Evolutionary conservation across 2,797 vertebrate species (phyloP).

Genomic region (Galagoides demidoff): DNA sequence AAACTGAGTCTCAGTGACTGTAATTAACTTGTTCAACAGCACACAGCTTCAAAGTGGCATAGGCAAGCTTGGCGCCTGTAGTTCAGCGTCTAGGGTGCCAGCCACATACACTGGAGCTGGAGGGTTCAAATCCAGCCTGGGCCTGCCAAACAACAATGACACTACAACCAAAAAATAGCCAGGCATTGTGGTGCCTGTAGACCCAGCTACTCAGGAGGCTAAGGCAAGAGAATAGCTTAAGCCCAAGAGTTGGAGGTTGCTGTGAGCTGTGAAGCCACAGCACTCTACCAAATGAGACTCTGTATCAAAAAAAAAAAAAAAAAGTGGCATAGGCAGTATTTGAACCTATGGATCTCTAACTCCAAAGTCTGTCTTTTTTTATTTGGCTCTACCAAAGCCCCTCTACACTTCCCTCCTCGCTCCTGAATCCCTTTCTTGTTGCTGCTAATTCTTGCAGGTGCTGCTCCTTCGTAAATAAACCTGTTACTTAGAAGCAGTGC

Average conservation of each 20-base stretch:
- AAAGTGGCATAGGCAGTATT: neutral
- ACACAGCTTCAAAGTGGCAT: neutral
- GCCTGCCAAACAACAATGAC: too few species aligned
- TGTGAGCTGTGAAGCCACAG: too few species aligned
- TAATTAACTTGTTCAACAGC: neutral
- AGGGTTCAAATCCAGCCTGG: too few species aligned
- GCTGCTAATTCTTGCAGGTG: neutral
- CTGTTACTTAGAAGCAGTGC: neutral
- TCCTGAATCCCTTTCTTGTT: neutral
- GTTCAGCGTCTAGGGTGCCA: too few species aligned
- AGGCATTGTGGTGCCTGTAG: too few species aligned
- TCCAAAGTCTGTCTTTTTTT: neutral
- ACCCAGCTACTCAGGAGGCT: too few species aligned
- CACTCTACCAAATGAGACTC: too few species aligned
- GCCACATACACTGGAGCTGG: too few species aligned
- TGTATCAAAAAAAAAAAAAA: too few species aligned
- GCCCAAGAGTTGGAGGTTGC: too few species aligned
- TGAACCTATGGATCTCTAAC: neutral
- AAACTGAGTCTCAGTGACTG: neutral
- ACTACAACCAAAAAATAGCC: too few species aligned
- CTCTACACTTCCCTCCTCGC: neutral
- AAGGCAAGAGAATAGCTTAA: too few species aligned
- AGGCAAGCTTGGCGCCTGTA: neutral
- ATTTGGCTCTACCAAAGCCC: neutral
- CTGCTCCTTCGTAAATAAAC: neutral